Base-by-base conservation (phyloP, 2,113 vertebrate genomes). In the Picathartes gymnocephalus region DNA sequence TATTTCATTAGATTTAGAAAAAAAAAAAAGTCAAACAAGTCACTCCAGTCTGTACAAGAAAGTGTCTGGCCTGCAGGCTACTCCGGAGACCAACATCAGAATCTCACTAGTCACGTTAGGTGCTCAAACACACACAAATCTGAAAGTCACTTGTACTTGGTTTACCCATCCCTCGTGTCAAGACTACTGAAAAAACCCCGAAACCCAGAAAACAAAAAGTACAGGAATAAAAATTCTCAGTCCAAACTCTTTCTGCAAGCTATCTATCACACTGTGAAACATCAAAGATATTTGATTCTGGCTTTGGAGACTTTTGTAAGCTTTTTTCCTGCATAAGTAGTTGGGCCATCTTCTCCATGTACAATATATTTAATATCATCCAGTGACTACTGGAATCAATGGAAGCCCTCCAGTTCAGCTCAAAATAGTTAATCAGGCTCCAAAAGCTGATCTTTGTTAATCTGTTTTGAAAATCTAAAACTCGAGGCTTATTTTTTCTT, bases 401-500 rank as follows among this genome's bases (percentile, higher is more conserved):
- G 50, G 62, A 69, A 87, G n/a, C 19, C 19, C n/a, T 93, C 42
- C n/a, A 61, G 42, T 81, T 90, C 48, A 82, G 39, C 54, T 77
- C 2, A 3, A 95, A 93, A 92, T n/a, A 92, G 48, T 93, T 76
- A 73, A 79, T 93, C 70, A 78, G 48, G 28, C 37, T 83, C 62
- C 57, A 61, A 85, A 92, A 80, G 35, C 30, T 91, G 58, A 79
- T 85, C 50, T 72, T 80, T 62, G 66, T 82, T 93, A 90, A 72
- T 85, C 54, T 70, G 66, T 47, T 82, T 85, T 77, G 22, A 82
- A 91, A 90, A 73, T n/a, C 64, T 74, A 64, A 94, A 94, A 92
- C 66, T 80, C 50, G 73, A 81, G 68, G 23, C 8, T 37, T 37
- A 54, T 72, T 91, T 93, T 90, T 53, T 64, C 44, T 81, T 91